Evolutionary conservation across 2,888 invertebrate species (phyloP).

Genomic region (Meliscaeva auricollis): DNA sequence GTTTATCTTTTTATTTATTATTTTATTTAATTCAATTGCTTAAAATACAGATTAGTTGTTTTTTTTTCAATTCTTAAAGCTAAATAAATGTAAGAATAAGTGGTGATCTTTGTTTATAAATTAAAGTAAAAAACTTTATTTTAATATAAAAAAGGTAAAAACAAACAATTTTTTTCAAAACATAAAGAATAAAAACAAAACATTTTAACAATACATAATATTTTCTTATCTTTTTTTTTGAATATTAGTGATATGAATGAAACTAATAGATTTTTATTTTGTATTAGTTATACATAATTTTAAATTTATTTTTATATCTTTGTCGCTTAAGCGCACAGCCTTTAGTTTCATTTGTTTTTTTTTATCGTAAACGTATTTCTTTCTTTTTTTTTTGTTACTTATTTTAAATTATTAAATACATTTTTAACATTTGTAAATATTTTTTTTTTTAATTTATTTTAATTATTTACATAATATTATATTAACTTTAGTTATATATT

Average conservation of each 20-base stretch:
- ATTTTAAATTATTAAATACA: slow-evolving; percentile 12
- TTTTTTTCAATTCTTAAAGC: slow-evolving; percentile 23
- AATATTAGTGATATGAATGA: slow-evolving; percentile 7
- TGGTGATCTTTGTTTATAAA: slow-evolving; percentile 18
- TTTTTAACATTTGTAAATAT: slow-evolving; percentile 21
- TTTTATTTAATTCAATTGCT: slow-evolving; percentile 62
- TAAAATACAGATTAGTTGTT: slow-evolving; percentile 37
- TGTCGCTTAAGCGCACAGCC: slow-evolving; percentile 74
- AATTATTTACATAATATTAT: slow-evolving; percentile 37
- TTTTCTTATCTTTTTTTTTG: slow-evolving; percentile 3
- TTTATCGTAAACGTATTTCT: slow-evolving; percentile 26
- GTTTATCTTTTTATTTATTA: background rate
- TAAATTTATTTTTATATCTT: slow-evolving; percentile 64
- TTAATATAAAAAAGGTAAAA: slow-evolving; percentile 30
- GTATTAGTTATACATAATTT: slow-evolving; percentile 20
- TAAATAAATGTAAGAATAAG: slow-evolving; percentile 46
- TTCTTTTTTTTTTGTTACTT: no score
- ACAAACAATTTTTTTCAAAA: slow-evolving; percentile 20
- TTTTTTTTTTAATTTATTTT: slow-evolving; percentile 27
- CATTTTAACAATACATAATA: slow-evolving; percentile 36
- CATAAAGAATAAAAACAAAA: slow-evolving; percentile 22
- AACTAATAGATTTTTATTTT: slow-evolving; percentile 34
- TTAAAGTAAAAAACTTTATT: slow-evolving; percentile 26
- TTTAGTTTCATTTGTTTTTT: slow-evolving; percentile 57
- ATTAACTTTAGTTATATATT: background rate